Evolutionary conservation across 1,140 invertebrate genomes (phyloP).

Genomic region (Cyrtorhinus lividipennis): DNA sequence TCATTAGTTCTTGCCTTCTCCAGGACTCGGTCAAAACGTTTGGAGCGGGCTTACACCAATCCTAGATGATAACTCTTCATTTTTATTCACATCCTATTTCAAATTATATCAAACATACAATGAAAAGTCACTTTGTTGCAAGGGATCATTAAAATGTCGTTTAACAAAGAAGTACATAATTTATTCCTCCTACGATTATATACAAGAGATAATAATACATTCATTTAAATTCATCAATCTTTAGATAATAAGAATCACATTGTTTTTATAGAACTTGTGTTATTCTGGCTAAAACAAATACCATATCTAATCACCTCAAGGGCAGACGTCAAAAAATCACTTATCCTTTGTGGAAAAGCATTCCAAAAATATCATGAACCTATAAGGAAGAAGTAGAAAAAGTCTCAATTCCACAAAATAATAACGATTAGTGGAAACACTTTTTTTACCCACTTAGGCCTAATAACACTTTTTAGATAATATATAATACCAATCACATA

Average conservation of each 20-base stretch:
- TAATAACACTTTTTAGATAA: background rate
- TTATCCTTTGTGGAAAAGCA: background rate
- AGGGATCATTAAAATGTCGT: too few species aligned
- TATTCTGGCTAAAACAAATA: background rate
- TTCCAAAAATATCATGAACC: background rate
- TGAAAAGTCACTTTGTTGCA: too few species aligned
- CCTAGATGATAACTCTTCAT: too few species aligned
- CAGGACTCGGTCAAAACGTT: too few species aligned
- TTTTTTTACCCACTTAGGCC: background rate
- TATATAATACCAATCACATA: slow-evolving; percentile 5
- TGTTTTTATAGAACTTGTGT: background rate
- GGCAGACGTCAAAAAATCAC: background rate
- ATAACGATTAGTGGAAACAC: background rate
- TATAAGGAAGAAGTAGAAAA: background rate
- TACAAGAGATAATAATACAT: background rate
- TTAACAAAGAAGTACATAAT: background rate
- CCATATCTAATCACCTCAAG: background rate
- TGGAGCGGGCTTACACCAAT: too few species aligned
- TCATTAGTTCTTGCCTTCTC: too few species aligned
- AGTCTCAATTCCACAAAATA: background rate
- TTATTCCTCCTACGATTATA: background rate
- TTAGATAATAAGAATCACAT: background rate
- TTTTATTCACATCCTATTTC: too few species aligned
- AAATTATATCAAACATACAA: too few species aligned
- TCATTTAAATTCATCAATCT: background rate